Base-by-base conservation (phyloP, 2,113 vertebrate genomes). In the Gymnobelideus leadbeateri region DNA sequence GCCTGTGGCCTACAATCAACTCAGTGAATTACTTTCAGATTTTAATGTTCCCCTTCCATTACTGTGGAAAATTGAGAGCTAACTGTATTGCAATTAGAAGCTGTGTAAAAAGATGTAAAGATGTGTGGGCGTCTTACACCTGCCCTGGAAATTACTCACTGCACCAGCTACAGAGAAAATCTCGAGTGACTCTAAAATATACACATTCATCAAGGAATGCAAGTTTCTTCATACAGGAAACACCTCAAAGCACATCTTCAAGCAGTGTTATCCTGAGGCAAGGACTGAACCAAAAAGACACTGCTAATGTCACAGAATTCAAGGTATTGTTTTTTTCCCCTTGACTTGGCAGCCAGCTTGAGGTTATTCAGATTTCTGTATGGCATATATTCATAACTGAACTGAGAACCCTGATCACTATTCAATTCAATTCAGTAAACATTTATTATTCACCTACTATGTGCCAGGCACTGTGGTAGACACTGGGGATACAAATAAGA, bases 121-220 rank as follows among this genome's bases (percentile, higher is more conserved):
- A 51, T 51, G 37, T 61, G 19, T 96, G 50, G 25, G 61, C 14
- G 94, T 93, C 93, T 95, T 25, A 50, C n/a, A 24, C 46, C 91
- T 68, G 51, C 54, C 16, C 91, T 95, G 91, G 92, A 95, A 95
- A 95, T 96, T 94, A 92, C 91, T 89, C 68, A 51, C 31, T 46
- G 49, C 61, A 77, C 37, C 19, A 43, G 94, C 31, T 52, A 90
- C 46, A 93, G 9, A 51, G 89, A 95, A 49, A 93, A 26, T 12
- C 92, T 95, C 31, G 90, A 90, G 31, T 92, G 57, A 94, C 54
- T 94, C 61, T 95, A 95, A 94, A 93, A 92, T 90, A 90, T 91
- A 96, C 91, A 37, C 1, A 11, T 25, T 61, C 28, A 51, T 96
- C 25, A 47, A 61, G 46, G 26, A 92, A 95, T 46, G 46, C 92